These are phyloP conservation scores for Caranx melampygus DNA, from an alignment of 2,113 vertebrate genomes.

Conservation along the genomic window DNA sequence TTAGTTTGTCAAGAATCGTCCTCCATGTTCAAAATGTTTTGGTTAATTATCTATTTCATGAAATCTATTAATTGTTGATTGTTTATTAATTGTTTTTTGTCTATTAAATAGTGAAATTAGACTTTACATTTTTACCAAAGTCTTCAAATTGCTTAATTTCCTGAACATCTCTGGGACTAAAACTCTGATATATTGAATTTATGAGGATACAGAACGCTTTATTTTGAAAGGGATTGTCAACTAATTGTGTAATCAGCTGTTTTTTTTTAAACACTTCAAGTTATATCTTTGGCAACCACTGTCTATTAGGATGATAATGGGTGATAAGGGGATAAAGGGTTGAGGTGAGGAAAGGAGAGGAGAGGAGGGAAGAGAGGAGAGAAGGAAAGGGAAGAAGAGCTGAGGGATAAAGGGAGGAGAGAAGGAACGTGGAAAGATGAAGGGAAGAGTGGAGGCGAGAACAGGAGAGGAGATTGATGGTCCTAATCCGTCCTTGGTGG, in stretches of 20 bases:
- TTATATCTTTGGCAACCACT: too few species aligned
- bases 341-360: too few species aligned
- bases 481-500: slow-evolving; percentile 93
- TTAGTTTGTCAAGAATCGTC: too few species aligned
- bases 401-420: slow-evolving; percentile 55
- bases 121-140: too few species aligned
- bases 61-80: not conserved
- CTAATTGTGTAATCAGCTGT: too few species aligned
- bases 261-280: too few species aligned
- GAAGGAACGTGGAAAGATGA: not conserved
- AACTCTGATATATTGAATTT: too few species aligned
- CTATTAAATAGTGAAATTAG: not conserved
- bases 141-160: not conserved
- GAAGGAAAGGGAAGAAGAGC: slow-evolving; percentile 42
- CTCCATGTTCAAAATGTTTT: not conserved
- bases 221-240: too few species aligned
- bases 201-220: not conserved
- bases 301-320: slow-evolving; percentile 10
- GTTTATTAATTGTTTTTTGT: not conserved
- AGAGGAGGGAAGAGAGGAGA: not conserved
- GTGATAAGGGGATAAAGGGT: slow-evolving; percentile 1
- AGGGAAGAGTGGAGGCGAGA: not conserved
- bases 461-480: slow-evolving; percentile 80
- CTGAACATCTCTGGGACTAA: too few species aligned
- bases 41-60: not conserved